These are phyloP conservation scores for Chloroceryle amazona DNA, from an alignment of 2,797 vertebrate genomes.

Conservation along the genomic window DNA sequence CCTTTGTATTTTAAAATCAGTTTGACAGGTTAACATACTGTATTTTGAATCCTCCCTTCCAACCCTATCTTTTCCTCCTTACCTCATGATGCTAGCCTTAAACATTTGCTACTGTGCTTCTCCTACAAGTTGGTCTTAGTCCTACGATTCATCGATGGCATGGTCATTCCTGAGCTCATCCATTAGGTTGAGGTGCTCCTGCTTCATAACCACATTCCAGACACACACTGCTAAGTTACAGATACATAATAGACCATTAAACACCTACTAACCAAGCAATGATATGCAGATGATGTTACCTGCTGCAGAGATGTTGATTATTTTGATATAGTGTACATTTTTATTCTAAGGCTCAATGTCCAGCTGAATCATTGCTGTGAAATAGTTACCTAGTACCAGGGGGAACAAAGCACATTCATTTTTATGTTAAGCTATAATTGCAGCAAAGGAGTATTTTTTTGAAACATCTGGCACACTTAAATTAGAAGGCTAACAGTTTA, in stretches of 20 bases:
- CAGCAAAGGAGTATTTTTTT: background rate
- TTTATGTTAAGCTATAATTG: background rate
- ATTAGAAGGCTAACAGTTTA: background rate
- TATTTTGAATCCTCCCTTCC: background rate
- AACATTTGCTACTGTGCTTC: background rate
- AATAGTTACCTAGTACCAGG: background rate
- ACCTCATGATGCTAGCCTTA: background rate
- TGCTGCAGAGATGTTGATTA: background rate
- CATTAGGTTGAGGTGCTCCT: background rate
- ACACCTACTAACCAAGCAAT: background rate
- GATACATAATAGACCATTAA: background rate
- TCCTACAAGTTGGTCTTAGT: background rate
- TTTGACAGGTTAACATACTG: background rate
- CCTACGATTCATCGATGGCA: background rate
- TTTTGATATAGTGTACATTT: background rate
- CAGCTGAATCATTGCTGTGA: background rate
- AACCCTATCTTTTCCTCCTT: background rate
- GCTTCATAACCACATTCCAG: background rate
- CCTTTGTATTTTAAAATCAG: background rate
- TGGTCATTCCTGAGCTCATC: background rate
- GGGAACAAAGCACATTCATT: accelerated
- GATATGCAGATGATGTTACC: background rate
- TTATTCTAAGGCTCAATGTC: background rate
- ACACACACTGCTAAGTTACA: background rate
- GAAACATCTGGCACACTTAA: background rate